Conservation (phyloP, 2,113 vertebrate species). For the Litocranius walleri region DNA sequence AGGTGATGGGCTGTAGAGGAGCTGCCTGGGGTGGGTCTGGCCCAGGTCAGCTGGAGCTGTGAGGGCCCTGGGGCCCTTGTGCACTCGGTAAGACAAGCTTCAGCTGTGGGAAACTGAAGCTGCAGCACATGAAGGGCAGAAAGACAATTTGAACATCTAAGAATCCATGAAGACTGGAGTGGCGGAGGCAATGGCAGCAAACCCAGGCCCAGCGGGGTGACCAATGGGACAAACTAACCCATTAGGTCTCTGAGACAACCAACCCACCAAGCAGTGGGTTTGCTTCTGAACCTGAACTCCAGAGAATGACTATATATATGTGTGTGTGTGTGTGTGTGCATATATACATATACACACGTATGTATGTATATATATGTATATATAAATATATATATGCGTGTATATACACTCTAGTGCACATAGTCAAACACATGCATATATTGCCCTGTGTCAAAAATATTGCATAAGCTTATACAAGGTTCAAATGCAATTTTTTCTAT, state of each 20-base stretch:
- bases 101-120: slow-evolving; percentile 57
- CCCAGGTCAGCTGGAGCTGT: slow-evolving; percentile 51
- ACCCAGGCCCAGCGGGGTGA: slow-evolving; percentile 60
- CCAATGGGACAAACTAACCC: slow-evolving; percentile 3
- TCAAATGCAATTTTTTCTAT: slow-evolving; percentile 60
- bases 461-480: slow-evolving; percentile 74
- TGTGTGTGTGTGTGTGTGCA: background rate
- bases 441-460: slow-evolving; percentile 75
- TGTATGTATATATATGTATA: background rate
- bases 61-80: slow-evolving; percentile 49
- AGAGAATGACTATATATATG: slow-evolving; percentile 54
- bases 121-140: slow-evolving; percentile 72
- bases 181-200: slow-evolving; percentile 59
- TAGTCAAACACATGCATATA: slow-evolving; percentile 74
- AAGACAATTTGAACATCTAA: slow-evolving; percentile 64
- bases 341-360: slow-evolving; percentile 4
- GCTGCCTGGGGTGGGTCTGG: slow-evolving; percentile 20
- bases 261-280: slow-evolving; percentile 53
- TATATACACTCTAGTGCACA: slow-evolving; percentile 63
- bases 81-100: slow-evolving; percentile 71
- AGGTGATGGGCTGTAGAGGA: background rate
- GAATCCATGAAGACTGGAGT: slow-evolving; percentile 55
- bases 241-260: slow-evolving; percentile 39
- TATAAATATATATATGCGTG: background rate
- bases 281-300: slow-evolving; percentile 69